phyloP scores from a whole-genome alignment of 2,797 vertebrate species.

The Microhierax caerulescens region DNA sequence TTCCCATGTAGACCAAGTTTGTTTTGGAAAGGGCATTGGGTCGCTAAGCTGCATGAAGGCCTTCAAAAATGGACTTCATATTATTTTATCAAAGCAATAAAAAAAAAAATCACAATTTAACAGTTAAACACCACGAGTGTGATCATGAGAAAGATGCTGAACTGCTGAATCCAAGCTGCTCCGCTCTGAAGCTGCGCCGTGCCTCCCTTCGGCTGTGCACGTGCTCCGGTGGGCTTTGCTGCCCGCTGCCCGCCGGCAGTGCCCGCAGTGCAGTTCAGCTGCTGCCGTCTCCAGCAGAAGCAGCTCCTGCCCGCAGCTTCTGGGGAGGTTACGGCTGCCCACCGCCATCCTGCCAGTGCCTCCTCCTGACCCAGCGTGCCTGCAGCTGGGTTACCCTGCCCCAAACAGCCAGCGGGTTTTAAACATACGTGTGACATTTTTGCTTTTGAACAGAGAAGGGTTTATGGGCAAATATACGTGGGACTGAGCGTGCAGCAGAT shows the following conservation, averaged over 20 bases:
- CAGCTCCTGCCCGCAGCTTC: neutral
- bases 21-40: neutral
- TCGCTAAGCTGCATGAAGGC: neutral
- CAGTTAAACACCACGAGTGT: neutral
- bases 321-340: neutral
- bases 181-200: neutral
- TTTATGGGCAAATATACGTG: neutral
- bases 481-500: neutral
- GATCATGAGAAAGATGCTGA: neutral
- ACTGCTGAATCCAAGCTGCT: neutral
- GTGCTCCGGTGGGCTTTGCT: neutral
- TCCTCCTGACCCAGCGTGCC: neutral
- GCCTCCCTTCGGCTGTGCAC: neutral
- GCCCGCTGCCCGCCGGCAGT: neutral
- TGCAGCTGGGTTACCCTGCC: neutral
- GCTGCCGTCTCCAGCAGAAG: neutral
- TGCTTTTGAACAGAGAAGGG: neutral
- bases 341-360: neutral
- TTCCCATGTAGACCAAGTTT: neutral
- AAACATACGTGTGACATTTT: neutral
- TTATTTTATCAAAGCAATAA: neutral
- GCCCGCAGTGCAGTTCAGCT: neutral
- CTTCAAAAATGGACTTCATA: neutral
- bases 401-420: rapidly evolving
- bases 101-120: neutral